These are phyloP conservation scores for Spheniscus mendiculus DNA, from an alignment of 2,113 vertebrate species.

Conservation along the genomic window DNA sequence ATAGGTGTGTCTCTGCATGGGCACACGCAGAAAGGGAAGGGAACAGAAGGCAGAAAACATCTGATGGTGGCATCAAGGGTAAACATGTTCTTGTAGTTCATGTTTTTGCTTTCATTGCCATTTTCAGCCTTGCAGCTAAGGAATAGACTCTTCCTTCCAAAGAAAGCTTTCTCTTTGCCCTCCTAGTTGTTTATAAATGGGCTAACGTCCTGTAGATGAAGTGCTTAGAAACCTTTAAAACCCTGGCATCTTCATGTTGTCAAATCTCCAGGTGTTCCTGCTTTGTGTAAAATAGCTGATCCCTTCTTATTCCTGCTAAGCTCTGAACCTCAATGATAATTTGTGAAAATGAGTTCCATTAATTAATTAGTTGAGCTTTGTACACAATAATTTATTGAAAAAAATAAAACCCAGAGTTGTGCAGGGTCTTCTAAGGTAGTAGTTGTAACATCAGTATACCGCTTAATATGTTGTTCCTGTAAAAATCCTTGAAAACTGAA, in stretches of 20 bases:
- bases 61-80: background rate
- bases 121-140: background rate
- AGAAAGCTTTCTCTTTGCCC: background rate
- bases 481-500: background rate
- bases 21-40: background rate
- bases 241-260: background rate
- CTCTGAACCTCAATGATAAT: rapidly evolving
- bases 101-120: background rate
- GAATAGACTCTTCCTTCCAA: background rate
- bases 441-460: background rate
- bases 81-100: background rate
- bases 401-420: background rate
- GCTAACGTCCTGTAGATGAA: background rate
- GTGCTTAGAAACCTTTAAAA: background rate
- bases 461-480: background rate
- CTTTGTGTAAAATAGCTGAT: no score
- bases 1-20: background rate
- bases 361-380: background rate
- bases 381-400: background rate
- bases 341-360: background rate
- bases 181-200: background rate
- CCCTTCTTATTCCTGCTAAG: background rate
- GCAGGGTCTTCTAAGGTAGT: background rate
- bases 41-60: background rate
- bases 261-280: background rate